phyloP scores from a whole-genome alignment of 2,797 vertebrate species.

The Parotocinclus haroldoi region DNA sequence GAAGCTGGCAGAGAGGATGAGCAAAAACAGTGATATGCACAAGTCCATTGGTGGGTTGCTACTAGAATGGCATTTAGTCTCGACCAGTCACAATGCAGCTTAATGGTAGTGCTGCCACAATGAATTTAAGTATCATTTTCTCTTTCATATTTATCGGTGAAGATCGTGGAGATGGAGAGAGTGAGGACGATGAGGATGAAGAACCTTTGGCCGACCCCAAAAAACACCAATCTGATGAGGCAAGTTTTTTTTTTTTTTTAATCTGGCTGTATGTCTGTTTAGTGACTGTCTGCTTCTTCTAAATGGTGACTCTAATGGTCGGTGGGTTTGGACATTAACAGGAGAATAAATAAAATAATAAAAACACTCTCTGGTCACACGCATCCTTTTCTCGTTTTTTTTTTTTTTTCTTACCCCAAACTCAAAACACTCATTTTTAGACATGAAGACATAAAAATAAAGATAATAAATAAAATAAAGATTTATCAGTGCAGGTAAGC shows the following conservation, averaged over 20 bases:
- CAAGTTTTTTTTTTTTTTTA: constrained; percentile 43
- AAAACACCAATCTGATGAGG: constrained; percentile 83
- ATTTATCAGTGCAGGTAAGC: too few species aligned
- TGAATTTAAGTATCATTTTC: background rate
- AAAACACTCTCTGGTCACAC: too few species aligned
- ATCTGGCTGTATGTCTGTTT: background rate
- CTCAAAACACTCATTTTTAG: background rate
- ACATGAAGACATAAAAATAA: too few species aligned
- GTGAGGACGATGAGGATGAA: constrained; percentile 85
- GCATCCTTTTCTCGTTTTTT: background rate
- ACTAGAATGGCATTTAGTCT: constrained; percentile 9
- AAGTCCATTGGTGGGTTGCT: constrained; percentile 78
- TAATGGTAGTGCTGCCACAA: constrained; percentile 7
- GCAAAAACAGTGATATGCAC: constrained; percentile 69
- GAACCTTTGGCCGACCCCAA: constrained; percentile 72
- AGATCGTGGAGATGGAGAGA: constrained; percentile 78
- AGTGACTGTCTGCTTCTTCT: too few species aligned
- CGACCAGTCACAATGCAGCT: constrained; percentile 17
- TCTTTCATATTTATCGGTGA: background rate
- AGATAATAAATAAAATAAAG: too few species aligned
- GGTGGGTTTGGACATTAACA: too few species aligned
- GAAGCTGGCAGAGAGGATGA: constrained; percentile 64
- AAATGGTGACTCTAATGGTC: too few species aligned
- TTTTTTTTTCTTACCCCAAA: background rate
- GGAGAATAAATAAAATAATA: too few species aligned